Base-by-base conservation (phyloP, 2,797 vertebrate species). In the Parambassis ranga region DNA sequence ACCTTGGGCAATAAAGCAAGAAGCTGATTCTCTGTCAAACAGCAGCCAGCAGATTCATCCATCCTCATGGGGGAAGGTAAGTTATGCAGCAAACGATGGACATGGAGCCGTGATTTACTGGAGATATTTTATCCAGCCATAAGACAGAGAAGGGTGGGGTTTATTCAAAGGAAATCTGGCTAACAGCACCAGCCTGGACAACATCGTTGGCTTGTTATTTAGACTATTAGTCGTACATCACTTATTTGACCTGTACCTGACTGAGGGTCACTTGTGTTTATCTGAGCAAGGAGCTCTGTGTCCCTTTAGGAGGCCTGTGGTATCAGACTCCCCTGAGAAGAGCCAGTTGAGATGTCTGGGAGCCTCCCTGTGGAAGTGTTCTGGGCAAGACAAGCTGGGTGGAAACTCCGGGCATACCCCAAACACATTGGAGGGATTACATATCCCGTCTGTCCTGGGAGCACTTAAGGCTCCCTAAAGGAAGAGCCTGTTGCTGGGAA, bases 341-440 rank as follows among this genome's bases (percentile, higher is more conserved):
- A 64, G 38, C 32, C 14, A 24, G 46, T 24, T 39, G 48, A 76
- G 49, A 62, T 50, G 55, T 71, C 69, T 64, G 48, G 23, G 64
- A 75, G 41, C 11, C 71, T 78, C 76, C 47, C 47, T 51, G 36
- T 76, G 71, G 67, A 75, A 48, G 42, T 28, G 28, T 15, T 55
- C 53, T 52, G 50, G 53, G 46, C 43, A 64, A 57, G 58, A 63
- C 46, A 62, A 26, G 60, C 38, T 68, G 59, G n/a, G 48, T 61
- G 78, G 60, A 71, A 77, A 70, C 65, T 58, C 56, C 9, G 18
- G 63, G 64, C 61, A 70, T 42, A 73, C 65, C 60, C 60, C 31
- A 60, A 71, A 65, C 49, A 64, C 42, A 37, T 22, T 24, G 8
- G 43, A 65, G 30, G 76, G 70, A 61, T 77, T 74, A 74, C 26